A percentile compares a stretch with the other conserved stretches of the same genome.
These are phyloP conservation scores for Cremastinae sp. DNA, from an alignment of 2,888 invertebrate species.

Conservation along the genomic window DNA sequence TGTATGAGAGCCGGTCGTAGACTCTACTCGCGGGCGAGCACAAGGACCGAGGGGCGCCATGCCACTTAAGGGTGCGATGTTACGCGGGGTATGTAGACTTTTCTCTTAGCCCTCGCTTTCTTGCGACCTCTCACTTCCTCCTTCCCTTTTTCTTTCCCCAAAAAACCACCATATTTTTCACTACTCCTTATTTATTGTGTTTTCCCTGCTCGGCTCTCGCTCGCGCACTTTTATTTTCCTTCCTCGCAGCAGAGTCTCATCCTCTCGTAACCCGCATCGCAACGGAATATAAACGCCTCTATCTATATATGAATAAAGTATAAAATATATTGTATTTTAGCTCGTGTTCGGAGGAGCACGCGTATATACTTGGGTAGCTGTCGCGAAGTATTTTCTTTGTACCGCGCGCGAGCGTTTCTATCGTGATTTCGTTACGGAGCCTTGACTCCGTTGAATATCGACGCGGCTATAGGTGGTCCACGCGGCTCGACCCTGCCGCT, in stretches of 20 bases:
- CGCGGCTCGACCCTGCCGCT: conserved; percentile 30
- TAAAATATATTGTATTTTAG: not conserved
- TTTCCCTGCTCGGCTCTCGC: conserved; percentile 59
- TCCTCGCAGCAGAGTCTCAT: conserved; percentile 23
- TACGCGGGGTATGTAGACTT: conserved; percentile 48
- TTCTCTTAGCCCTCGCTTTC: conserved; percentile 14
- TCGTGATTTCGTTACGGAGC: conserved; percentile 75
- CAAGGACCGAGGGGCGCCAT: conserved; percentile 72
- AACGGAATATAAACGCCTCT: not conserved
- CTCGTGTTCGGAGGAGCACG: not conserved
- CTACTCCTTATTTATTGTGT: conserved; percentile 73
- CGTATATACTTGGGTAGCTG: conserved; percentile 12
- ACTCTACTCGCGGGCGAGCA: conserved; percentile 46
- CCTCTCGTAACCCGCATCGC: not conserved
- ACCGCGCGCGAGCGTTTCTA: conserved; percentile 61
- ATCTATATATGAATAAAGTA: not conserved
- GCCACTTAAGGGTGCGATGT: conserved; percentile 74
- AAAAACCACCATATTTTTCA: conserved; percentile 72
- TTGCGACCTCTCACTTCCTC: conserved; percentile 4
- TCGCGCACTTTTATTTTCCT: conserved; percentile 41
- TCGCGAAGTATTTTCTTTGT: conserved; percentile 56
- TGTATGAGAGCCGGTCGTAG: conserved; percentile 68
- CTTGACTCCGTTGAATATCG: conserved; percentile 69
- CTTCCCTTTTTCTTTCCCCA: not conserved
- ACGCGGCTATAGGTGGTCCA: conserved; percentile 55